phyloP scores from a whole-genome alignment of 2,113 vertebrate species.

The Nicator chloris region DNA sequence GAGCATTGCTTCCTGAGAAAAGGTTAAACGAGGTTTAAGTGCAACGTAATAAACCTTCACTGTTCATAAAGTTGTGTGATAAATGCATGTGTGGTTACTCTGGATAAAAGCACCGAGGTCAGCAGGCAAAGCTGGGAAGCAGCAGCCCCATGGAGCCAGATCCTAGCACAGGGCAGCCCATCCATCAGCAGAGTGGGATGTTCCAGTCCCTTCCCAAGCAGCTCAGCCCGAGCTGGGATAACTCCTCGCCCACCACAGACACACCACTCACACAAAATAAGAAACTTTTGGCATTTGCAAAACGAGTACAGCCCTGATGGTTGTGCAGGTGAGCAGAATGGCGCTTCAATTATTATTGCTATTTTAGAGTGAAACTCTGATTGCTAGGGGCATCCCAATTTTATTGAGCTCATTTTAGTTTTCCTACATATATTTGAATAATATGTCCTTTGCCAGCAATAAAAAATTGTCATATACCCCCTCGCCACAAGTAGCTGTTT shows the following conservation, averaged over 20 bases:
- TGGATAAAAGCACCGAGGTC: slow-evolving; percentile 59
- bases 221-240: fast-evolving
- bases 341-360: neutral
- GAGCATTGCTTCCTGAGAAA: slow-evolving; percentile 63
- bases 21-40: slow-evolving; percentile 77
- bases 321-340: neutral
- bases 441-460: slow-evolving; percentile 13
- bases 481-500: neutral
- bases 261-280: neutral
- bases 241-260: neutral
- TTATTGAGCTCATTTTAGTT: slow-evolving; percentile 19
- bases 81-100: slow-evolving; percentile 68
- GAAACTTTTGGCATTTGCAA: neutral
- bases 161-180: slow-evolving; percentile 3
- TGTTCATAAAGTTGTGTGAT: slow-evolving; percentile 74
- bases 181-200: neutral
- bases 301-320: neutral
- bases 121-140: slow-evolving; percentile 49
- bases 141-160: neutral
- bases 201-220: neutral
- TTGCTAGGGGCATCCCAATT: slow-evolving; percentile 29
- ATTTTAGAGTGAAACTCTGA: slow-evolving; percentile 14
- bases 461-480: neutral
- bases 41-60: slow-evolving; percentile 73
- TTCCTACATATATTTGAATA: slow-evolving; percentile 26